A percentile compares a stretch with the other conserved stretches of the same genome.
These are phyloP conservation scores for Trichacis sp. DNA, from an alignment of 2,888 invertebrate species.

Conservation along the genomic window DNA sequence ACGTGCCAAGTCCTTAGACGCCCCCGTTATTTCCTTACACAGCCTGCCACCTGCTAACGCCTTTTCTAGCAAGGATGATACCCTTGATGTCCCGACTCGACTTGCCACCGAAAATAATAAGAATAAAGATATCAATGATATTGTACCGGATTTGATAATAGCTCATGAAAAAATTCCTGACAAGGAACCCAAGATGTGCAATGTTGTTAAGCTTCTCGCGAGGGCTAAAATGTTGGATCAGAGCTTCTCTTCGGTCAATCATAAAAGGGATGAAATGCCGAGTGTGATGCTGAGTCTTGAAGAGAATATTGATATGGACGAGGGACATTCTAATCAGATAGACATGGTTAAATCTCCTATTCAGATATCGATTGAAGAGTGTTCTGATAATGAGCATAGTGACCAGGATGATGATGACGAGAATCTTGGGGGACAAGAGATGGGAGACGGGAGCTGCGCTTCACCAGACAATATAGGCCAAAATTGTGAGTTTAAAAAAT, in stretches of 20 bases:
- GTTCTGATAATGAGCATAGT: conserved; percentile 60
- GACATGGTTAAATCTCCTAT: conserved; percentile 66
- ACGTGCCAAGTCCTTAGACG: conserved; percentile 86
- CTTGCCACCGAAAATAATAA: conserved; percentile 55
- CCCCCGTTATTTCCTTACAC: conserved; percentile 84
- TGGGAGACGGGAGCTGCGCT: no score
- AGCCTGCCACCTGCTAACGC: conserved; percentile 85
- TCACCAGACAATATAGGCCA: no score
- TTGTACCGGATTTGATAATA: conserved; percentile 55
- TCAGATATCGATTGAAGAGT: conserved; percentile 67
- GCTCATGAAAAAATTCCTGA: conserved; percentile 49
- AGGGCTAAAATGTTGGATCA: conserved; percentile 62
- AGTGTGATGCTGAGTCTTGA: conserved; percentile 56
- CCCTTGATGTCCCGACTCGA: conserved; percentile 72
- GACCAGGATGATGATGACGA: conserved; percentile 37
- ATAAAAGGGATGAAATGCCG: conserved; percentile 51
- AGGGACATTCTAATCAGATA: conserved; percentile 39
- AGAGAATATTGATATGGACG: conserved; percentile 40
- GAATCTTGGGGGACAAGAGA: no score
- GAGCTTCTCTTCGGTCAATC: conserved; percentile 46
- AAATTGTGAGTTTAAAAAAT: no score
- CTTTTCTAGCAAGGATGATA: conserved; percentile 90
- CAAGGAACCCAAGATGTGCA: conserved; percentile 36
- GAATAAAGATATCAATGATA: conserved; percentile 60
- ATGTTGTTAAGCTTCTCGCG: conserved; percentile 49